phyloP scores from a whole-genome alignment of 1,140 invertebrate species.

The Diorhabda carinulata region DNA sequence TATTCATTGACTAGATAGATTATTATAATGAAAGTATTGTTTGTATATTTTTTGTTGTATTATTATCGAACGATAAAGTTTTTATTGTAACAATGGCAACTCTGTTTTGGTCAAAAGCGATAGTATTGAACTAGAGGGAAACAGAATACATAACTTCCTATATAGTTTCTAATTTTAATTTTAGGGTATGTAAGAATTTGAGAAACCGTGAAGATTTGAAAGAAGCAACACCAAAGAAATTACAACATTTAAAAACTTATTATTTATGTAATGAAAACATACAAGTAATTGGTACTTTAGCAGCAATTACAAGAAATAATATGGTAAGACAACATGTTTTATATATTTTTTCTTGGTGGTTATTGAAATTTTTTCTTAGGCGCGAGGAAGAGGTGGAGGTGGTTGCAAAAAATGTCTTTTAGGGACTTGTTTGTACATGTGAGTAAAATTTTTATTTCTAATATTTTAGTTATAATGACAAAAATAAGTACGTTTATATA shows the following conservation, averaged over 20 bases:
- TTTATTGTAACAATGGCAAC: no score
- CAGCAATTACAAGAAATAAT: neutral
- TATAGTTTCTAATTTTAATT: neutral
- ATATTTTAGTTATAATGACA: no score
- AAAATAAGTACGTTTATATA: no score
- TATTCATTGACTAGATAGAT: no score
- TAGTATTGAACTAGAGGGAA: no score
- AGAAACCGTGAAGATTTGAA: neutral
- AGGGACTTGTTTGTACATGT: constrained; percentile 27
- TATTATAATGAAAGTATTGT: no score
- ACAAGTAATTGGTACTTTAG: neutral
- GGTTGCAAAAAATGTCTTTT: constrained; percentile 23
- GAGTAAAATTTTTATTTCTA: constrained; percentile 8
- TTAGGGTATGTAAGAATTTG: neutral
- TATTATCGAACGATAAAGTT: no score
- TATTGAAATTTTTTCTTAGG: neutral
- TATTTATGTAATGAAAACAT: no score
- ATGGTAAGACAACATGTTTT: neutral
- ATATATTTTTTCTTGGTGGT: neutral
- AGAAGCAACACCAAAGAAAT: neutral
- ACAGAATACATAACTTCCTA: no score
- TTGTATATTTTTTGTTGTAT: no score
- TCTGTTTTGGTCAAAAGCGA: no score
- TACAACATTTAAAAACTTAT: neutral
- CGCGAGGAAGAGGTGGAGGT: neutral